phyloP scores from a whole-genome alignment of 1,140 invertebrate species.

The Mylabris phalerata region DNA sequence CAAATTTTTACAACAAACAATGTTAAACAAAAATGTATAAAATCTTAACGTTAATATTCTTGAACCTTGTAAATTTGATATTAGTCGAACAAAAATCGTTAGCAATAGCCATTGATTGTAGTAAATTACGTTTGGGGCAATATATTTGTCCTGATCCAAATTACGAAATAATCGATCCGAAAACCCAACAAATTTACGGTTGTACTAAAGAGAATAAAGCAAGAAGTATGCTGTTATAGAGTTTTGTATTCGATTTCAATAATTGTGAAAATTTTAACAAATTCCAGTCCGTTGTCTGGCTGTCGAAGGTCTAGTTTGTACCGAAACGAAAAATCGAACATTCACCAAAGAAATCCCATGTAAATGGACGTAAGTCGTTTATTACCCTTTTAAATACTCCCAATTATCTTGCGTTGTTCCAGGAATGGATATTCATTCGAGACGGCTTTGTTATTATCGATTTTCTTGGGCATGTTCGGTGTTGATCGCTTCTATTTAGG shows the following conservation, averaged over 20 bases:
- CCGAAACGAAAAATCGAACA: conserved; percentile 67
- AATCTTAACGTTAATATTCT: too few species aligned
- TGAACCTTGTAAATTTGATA: too few species aligned
- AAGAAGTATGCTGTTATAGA: conserved; percentile 49
- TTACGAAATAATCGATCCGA: conserved; percentile 72
- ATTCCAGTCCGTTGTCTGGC: conserved; percentile 73
- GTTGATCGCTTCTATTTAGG: conserved; percentile 94
- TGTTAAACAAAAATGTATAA: too few species aligned
- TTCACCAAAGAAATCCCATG: conserved; percentile 81
- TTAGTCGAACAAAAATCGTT: not conserved
- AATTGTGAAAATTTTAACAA: not conserved
- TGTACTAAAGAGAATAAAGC: conserved; percentile 76
- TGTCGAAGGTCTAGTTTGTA: conserved; percentile 74
- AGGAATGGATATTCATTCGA: conserved; percentile 93
- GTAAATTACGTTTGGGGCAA: conserved; percentile 70
- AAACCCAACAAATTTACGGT: conserved; percentile 80
- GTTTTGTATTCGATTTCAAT: conserved; percentile 1
- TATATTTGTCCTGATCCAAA: conserved; percentile 78
- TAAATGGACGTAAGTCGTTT: conserved; percentile 81
- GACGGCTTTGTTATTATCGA: conserved; percentile 83
- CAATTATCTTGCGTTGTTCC: conserved; percentile 35
- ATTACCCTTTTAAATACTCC: not conserved
- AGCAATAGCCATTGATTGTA: conserved; percentile 50
- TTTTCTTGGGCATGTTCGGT: conserved; percentile 97
- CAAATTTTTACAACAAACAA: too few species aligned